Evolutionary conservation across 1,140 invertebrate genomes (phyloP).

Genomic region (Magallana gigas): DNA sequence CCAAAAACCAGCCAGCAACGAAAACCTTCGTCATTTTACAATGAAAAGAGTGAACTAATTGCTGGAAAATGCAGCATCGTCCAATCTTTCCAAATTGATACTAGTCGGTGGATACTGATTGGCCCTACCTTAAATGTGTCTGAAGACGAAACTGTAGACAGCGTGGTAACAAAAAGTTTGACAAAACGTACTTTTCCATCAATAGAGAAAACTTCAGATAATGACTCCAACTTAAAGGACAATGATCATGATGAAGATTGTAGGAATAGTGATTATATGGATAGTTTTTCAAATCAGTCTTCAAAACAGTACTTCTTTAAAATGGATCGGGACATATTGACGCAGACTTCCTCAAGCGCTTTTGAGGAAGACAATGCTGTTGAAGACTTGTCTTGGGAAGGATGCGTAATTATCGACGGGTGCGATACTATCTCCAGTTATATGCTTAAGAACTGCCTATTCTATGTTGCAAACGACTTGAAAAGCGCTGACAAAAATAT

Average conservation of each 20-base stretch:
- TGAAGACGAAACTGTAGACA: neutral
- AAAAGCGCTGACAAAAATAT: neutral
- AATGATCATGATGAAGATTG: neutral
- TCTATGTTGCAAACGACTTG: slow-evolving; percentile 6
- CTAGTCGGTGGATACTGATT: neutral
- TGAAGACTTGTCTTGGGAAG: neutral
- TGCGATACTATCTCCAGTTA: slow-evolving; percentile 44
- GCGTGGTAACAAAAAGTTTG: neutral
- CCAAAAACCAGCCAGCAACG: neutral
- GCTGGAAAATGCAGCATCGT: neutral
- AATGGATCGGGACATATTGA: too few species aligned
- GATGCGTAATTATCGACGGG: neutral
- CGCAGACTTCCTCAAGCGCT: too few species aligned
- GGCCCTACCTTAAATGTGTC: neutral
- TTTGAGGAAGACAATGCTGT: neutral
- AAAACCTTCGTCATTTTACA: neutral
- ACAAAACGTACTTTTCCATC: slow-evolving; percentile 1
- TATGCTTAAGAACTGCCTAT: slow-evolving; percentile 47
- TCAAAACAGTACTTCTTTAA: too few species aligned
- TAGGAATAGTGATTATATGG: neutral
- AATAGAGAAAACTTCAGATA: neutral
- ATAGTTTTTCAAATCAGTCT: neutral
- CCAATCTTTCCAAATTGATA: neutral
- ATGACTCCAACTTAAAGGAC: neutral
- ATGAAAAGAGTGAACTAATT: neutral